A percentile compares a stretch with the other conserved stretches of the same genome.
These are phyloP conservation scores for Channallabes apus DNA, from an alignment of 2,797 vertebrate species.

Conservation along the genomic window DNA sequence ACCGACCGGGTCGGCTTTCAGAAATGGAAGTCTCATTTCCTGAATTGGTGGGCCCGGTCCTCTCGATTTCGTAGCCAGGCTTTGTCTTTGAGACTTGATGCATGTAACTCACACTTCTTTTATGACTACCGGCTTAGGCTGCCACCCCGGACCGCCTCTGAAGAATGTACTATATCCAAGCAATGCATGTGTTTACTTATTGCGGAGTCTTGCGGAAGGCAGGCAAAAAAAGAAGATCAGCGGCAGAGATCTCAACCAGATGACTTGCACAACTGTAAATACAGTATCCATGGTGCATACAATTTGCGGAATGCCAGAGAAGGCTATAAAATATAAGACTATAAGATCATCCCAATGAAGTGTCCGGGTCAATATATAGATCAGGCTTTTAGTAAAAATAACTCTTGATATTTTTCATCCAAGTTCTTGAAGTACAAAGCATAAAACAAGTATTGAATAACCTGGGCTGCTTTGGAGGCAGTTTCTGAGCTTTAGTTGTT, in stretches of 20 bases:
- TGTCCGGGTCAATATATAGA: not conserved
- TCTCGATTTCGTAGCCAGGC: not conserved
- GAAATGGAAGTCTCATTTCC: not conserved
- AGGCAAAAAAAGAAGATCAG: constrained; percentile 11
- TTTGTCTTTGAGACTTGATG: constrained; percentile 8
- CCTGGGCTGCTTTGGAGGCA: constrained; percentile 20
- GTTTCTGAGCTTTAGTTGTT: not conserved
- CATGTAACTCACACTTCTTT: constrained; percentile 52
- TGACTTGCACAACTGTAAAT: constrained; percentile 6
- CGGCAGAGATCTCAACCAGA: constrained; percentile 34
- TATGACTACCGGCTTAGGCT: constrained; percentile 36
- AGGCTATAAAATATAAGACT: not conserved
- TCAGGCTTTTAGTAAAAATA: not conserved
- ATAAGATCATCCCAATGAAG: not conserved
- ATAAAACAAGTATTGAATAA: not conserved
- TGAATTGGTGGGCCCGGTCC: not conserved
- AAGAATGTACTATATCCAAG: constrained; percentile 22
- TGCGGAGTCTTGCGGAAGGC: constrained; percentile 12
- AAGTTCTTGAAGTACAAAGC: not conserved
- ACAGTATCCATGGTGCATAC: constrained; percentile 7
- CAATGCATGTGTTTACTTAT: constrained; percentile 39
- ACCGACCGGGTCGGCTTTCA: not conserved
- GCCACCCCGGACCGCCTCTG: not conserved
- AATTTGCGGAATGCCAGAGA: not conserved
- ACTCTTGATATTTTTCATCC: not conserved